Percentiles rank a stretch among this genome's conserved stretches.
Evolutionary conservation across 2,888 invertebrate species (phyloP).

Genomic region (Margaritifera margaritifera): DNA sequence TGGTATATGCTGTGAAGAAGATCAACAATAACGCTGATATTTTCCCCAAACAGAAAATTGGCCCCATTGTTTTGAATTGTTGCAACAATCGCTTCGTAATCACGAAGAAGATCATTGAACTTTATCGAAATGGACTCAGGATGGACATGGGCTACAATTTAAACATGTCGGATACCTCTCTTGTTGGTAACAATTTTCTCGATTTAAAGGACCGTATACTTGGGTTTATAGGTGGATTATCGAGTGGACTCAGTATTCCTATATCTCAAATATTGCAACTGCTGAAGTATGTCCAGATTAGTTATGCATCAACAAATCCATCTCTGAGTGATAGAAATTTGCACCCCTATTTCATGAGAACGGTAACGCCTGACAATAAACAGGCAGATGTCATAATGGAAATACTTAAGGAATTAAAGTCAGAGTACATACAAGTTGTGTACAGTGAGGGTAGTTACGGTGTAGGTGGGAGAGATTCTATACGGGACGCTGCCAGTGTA

Average conservation of each 20-base stretch:
- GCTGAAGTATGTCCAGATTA: slow-evolving; percentile 25
- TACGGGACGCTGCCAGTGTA: slow-evolving; percentile 7
- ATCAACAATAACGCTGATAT: slow-evolving; percentile 11
- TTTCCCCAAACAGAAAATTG: slow-evolving; percentile 25
- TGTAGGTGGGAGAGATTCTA: slow-evolving; percentile 21
- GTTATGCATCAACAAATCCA: slow-evolving; percentile 32
- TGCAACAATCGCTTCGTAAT: slow-evolving; percentile 33
- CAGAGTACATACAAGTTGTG: slow-evolving; percentile 35
- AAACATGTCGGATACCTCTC: too few species aligned
- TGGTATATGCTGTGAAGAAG: slow-evolving; percentile 26
- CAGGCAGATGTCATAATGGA: slow-evolving; percentile 32
- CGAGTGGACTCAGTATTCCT: slow-evolving; percentile 28
- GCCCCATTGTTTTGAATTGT: slow-evolving; percentile 29
- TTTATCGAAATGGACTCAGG: slow-evolving; percentile 18
- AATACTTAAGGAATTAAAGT: slow-evolving; percentile 20
- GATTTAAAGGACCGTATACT: slow-evolving; percentile 19
- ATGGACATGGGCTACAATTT: too few species aligned
- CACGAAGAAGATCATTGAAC: slow-evolving; percentile 22
- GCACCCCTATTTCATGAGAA: slow-evolving; percentile 35
- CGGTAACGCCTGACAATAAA: slow-evolving; percentile 31
- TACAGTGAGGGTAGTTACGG: slow-evolving; percentile 41
- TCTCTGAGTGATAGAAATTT: slow-evolving; percentile 25
- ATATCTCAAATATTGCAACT: slow-evolving; percentile 18
- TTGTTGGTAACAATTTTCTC: slow-evolving; percentile 5
- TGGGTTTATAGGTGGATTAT: slow-evolving; percentile 31